phyloP scores from a whole-genome alignment of 2,888 invertebrate species.

The Herminia tarsipennalis region DNA sequence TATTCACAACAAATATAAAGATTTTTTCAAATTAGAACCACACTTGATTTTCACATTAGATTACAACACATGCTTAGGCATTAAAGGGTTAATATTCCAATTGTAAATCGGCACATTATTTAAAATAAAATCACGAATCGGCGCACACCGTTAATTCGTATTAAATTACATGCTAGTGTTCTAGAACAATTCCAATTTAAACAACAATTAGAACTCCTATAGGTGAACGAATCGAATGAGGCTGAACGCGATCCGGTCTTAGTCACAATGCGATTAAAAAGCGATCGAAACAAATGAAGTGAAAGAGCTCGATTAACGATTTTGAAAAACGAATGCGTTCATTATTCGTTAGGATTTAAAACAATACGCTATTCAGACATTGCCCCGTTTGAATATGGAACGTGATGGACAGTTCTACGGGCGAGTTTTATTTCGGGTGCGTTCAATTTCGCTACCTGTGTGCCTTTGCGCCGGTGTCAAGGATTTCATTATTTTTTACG shows the following conservation, averaged over 20 bases:
- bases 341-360: constrained; percentile 79
- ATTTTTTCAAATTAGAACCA: constrained; percentile 1
- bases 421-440: constrained; percentile 66
- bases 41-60: background rate
- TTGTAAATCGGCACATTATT: constrained; percentile 21
- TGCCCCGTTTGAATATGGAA: constrained; percentile 77
- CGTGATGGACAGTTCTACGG: constrained; percentile 63
- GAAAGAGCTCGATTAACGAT: constrained; percentile 81
- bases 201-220: constrained; percentile 58
- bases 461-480: constrained; percentile 50
- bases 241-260: constrained; percentile 65
- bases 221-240: constrained; percentile 64
- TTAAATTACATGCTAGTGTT: constrained; percentile 76
- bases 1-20: no score
- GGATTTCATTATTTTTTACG: constrained; percentile 66
- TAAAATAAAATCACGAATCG: constrained; percentile 59
- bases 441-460: constrained; percentile 58
- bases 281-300: constrained; percentile 78
- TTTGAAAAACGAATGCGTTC: constrained; percentile 70
- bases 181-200: constrained; percentile 65
- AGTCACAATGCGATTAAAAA: constrained; percentile 58
- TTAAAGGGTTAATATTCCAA: constrained; percentile 5
- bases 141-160: constrained; percentile 79
- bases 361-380: constrained; percentile 79
- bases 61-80: no score